Base-by-base conservation (phyloP, 2,113 vertebrate species). In the Lycocorax pyrrhopterus region DNA sequence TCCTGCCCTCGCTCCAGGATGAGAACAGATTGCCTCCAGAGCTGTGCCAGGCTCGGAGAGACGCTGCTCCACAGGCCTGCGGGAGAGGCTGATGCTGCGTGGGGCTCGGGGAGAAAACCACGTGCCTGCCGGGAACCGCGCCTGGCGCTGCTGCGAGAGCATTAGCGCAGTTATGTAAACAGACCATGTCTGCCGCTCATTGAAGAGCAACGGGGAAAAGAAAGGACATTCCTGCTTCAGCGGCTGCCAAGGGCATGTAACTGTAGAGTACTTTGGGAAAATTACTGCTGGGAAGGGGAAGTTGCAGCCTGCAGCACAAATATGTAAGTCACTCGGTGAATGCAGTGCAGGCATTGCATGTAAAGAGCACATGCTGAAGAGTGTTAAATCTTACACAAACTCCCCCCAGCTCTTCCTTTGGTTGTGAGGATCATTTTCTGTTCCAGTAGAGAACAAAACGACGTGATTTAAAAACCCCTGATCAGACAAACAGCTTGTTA, bases 11-110 rank as follows among this genome's bases (percentile, higher is more conserved):
- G 5, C 68, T 52, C 10, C 79, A 32, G 74, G 58, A 37, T 5
- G 32, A 55, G 92, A 68, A 52, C 20, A 60, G 80, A 15, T 44
- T 46, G 75, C 27, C 46, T 73, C 23, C 53, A 2, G 12, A 43
- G 67, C 94, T 19, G 66, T 37, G 86, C 83, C 76, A 29, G 4
- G 72, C 80, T 35, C 29, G 1, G 32, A 55, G 47, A 44, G 58
- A 23, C 0, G 10, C 5, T 1, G 74, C 68, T 25, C 30, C 1
- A 0, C 1, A 30, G 29, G 51, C 18, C 67, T 32, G 26, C 2
- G 1, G 64, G 55, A 56, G 37, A 29, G 55, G 39, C 21, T 3
- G 77, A 4, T 6, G 58, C 47, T 33, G 35, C 4, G 33, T 3
- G 3, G 7, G 16, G 33, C 62, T 37, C 6, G 0, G 30, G 26